Percentiles rank a stretch among this genome's conserved stretches.
These are phyloP conservation scores for Nematostella vectensis DNA, from an alignment of 92 coral and sea anemone genomes.

Conservation along the genomic window DNA sequence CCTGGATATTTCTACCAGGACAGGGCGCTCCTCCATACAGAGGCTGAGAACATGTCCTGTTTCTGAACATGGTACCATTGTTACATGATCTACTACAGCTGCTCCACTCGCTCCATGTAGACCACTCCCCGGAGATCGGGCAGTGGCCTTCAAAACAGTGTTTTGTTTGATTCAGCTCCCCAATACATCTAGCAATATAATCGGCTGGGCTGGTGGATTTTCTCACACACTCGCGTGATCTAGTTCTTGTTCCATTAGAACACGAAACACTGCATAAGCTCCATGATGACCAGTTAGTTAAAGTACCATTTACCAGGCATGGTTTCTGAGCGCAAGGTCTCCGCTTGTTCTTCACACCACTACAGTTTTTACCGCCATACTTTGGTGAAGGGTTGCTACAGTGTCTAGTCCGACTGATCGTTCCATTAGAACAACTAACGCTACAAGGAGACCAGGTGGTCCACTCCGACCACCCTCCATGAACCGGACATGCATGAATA, in stretches of 20 bases:
- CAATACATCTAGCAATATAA: slow-evolving; percentile 22
- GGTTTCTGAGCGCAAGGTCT: slow-evolving; percentile 30
- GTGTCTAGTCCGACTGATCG: slow-evolving; percentile 33
- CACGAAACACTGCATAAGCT: slow-evolving; percentile 47
- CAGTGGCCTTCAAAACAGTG: slow-evolving; percentile 40
- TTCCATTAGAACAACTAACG: slow-evolving; percentile 44
- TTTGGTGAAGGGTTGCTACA: slow-evolving; percentile 52
- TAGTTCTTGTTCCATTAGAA: slow-evolving; percentile 37
- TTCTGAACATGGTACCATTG: slow-evolving; percentile 45
- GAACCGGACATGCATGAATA: slow-evolving; percentile 43
- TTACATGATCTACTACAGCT: slow-evolving; percentile 65
- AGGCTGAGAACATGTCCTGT: slow-evolving; percentile 39
- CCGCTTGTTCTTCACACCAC: slow-evolving; percentile 28
- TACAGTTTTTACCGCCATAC: slow-evolving; percentile 44
- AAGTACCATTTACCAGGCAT: slow-evolving; percentile 37
- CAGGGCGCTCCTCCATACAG: slow-evolving; percentile 26
- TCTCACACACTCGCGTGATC: slow-evolving; percentile 38
- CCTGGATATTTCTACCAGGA: slow-evolving; percentile 18
- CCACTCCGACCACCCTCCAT: slow-evolving; percentile 68
- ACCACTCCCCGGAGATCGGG: slow-evolving; percentile 64
- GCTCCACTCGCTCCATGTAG: slow-evolving; percentile 63
- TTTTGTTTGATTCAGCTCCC: slow-evolving; percentile 25
- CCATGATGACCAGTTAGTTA: slow-evolving; percentile 65
- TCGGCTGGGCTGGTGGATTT: not conserved
- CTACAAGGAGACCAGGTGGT: slow-evolving; percentile 53